Evolutionary conservation across 1,140 invertebrate species (phyloP), one percentile per base, ranked within the genome.

Genomic region (Sitodiplosis mosellana): DNA sequence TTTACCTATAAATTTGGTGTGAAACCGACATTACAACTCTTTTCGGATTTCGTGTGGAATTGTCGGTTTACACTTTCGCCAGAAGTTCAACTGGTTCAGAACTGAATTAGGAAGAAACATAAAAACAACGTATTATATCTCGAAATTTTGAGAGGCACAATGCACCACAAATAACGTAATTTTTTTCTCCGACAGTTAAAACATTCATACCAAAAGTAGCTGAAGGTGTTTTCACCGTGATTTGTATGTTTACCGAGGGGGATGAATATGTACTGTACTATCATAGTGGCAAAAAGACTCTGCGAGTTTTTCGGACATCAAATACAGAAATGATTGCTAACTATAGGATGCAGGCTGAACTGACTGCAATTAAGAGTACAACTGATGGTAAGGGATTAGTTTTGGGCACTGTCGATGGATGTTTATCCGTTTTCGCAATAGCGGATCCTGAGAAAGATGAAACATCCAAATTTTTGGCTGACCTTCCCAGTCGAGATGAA

Each of bases 251-350:
- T 60, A 95, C 90, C 36, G 81, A 81, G 52, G 92, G 83, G 10
- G 89, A 96, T 56, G 81, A 92, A 54, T 95, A 98, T 56, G 91
- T 97, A 5, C 71, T 96, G 2, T 99, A 98, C 63, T 97, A 97
- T 56, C 92, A 97, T 60, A 91, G 87, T 54, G 88, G 27, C 27
- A 78, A 84, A 52, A 88, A 93, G 68, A 96, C 91, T 8, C 73
- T 96, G 42, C 72, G 89, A 49, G 81, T 94, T 7, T 96, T 95
- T 63, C 79, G 89, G 56, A 82, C 87, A 3, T 66, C 72, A 2
- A 90, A 96, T 63, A 87, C 87, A 1, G 75, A 81, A 59, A 81
- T 88, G 72, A 81, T 96, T 52, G 90, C 90, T 18, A 92, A 95
- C 66, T 96, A 88, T 59, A 72, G 88, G 53, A 81, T 93, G 1